Evolutionary conservation across 2,888 invertebrate species (phyloP).

Genomic region (Nymphalis urticae): DNA sequence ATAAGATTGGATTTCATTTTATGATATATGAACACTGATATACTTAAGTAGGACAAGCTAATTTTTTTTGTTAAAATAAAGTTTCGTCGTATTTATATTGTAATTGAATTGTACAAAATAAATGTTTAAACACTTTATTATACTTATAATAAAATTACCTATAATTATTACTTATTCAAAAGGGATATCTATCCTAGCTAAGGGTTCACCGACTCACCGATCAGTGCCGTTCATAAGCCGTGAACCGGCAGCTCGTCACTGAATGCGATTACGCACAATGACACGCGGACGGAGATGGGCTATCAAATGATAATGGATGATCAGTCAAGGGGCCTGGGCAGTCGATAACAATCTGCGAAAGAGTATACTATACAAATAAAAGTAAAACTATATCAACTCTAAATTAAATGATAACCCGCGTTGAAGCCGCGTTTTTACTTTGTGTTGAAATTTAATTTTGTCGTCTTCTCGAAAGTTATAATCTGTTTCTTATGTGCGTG

Average conservation of each 20-base stretch:
- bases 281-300: slow-evolving; percentile 75
- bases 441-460: neutral
- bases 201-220: slow-evolving; percentile 44
- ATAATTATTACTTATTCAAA: neutral
- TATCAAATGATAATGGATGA: slow-evolving; percentile 76
- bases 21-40: too few species aligned
- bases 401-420: neutral
- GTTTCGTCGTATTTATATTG: too few species aligned
- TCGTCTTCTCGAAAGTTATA: neutral
- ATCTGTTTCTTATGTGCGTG: neutral
- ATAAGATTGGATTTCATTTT: too few species aligned
- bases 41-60: too few species aligned
- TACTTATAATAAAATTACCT: too few species aligned
- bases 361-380: slow-evolving; percentile 20
- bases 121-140: too few species aligned
- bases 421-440: neutral
- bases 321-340: slow-evolving; percentile 71
- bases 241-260: slow-evolving; percentile 40
- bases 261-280: slow-evolving; percentile 55
- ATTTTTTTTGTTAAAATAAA: too few species aligned
- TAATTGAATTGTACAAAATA: too few species aligned
- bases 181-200: slow-evolving; percentile 14
- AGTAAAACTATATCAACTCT: slow-evolving; percentile 1
- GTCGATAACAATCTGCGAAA: slow-evolving; percentile 65
- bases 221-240: slow-evolving; percentile 34